These are phyloP conservation scores for Eumeta japonica DNA, from an alignment of 1,140 invertebrate genomes.

Conservation along the genomic window DNA sequence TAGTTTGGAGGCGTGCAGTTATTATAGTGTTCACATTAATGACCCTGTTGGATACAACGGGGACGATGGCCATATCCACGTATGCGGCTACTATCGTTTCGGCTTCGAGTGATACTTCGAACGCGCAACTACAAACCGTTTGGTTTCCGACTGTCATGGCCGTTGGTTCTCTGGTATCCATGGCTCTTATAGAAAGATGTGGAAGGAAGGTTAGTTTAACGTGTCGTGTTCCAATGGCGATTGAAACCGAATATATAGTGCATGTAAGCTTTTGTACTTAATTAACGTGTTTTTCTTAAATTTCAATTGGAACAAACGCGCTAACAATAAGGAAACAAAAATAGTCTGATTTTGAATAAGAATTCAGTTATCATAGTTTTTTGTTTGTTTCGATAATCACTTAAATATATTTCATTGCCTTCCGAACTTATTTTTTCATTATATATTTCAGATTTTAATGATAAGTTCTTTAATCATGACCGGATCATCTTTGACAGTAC, in stretches of 20 bases:
- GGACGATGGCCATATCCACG: conserved; percentile 17
- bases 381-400: too few relatives aligned
- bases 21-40: conserved; percentile 18
- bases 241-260: too few relatives aligned
- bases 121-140: conserved; percentile 26
- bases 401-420: too few relatives aligned
- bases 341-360: too few relatives aligned
- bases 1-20: conserved; percentile 13
- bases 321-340: too few relatives aligned
- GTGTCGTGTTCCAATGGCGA: too few relatives aligned
- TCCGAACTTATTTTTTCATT: too few relatives aligned
- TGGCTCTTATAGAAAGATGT: conserved; percentile 22
- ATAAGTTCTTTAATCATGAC: neutral
- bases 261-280: too few relatives aligned
- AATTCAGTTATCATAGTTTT: too few relatives aligned
- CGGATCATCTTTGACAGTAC: conserved; percentile 10
- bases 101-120: conserved; percentile 21
- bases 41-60: conserved; percentile 14
- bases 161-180: conserved; percentile 19
- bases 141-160: conserved; percentile 32
- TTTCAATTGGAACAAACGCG: too few relatives aligned
- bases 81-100: conserved; percentile 22
- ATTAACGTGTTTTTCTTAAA: too few relatives aligned
- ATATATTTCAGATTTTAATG: neutral
- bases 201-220: conserved; percentile 41